Base-by-base conservation (phyloP, 1,140 invertebrate genomes). In the Eciton burchellii region DNA sequence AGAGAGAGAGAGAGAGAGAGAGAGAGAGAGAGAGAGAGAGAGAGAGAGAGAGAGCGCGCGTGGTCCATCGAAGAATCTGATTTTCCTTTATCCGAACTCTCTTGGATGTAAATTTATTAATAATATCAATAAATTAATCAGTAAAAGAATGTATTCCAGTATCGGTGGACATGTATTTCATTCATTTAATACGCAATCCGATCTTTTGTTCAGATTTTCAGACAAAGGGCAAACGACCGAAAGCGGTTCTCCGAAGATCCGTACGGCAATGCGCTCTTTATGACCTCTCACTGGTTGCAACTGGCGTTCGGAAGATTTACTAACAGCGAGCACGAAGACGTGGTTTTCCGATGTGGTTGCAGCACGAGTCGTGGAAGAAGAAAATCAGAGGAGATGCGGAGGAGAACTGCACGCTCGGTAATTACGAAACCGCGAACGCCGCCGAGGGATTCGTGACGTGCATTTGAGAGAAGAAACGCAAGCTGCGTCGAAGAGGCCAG, bases 381-480 rank as follows among this genome's bases (percentile, higher is more conserved):
- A 56, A 79, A 79, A 68, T 79, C 63, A 35, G 41, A 49, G 35
- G 26, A 66, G 52, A 84, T 62, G n/a, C n/a, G n/a, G 29, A 47
- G 63, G 21, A 71, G 83, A 85, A 71, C 84, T 59, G 60, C 84
- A 83, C 57, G 62, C 26, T 43, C 47, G 45, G 66, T 63, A 72
- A 62, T 85, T 85, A 84, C 57, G 83, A 85, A 85, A 85, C 60
- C 74, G 54, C 84, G 60, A 70, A 16, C 74, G 63, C 52, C 29
- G 62, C 26, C 56, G 74, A n/a, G 49, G 68, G 70, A 85, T 84
- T 84, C 82, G 74, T 85, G 83, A 81, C 65, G 66, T 84, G 83
- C 73, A 81, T 84, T 71, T 81, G 24, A 12, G 43, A 60, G 70
- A 65, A 49, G 56, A 57, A 77, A 60, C 26, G 63, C 59, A 81